A percentile compares a stretch with the other conserved stretches of the same genome.
Evolutionary conservation across 2,888 invertebrate species (phyloP).

Genomic region (Desoria tigrina): DNA sequence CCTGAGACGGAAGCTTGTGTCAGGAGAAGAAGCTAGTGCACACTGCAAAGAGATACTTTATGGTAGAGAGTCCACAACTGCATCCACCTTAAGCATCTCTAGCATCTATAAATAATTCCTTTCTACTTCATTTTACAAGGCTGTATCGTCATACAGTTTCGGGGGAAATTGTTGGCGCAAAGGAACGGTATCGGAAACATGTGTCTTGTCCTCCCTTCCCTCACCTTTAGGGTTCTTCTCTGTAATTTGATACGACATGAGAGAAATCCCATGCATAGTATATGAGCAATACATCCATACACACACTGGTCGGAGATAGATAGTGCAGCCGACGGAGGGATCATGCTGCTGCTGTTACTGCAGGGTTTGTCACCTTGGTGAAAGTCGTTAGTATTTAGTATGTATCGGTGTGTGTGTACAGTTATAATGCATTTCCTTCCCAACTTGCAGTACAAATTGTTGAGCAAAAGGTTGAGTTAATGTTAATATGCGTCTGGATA

Average conservation of each 20-base stretch:
- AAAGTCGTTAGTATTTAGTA: no score
- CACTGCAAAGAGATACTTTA: no score
- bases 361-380: no score
- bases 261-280: not conserved
- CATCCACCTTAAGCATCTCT: not conserved
- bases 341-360: not conserved
- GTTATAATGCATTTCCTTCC: no score
- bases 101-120: conserved; percentile 11
- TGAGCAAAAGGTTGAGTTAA: no score
- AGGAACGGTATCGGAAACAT: not conserved
- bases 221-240: conserved; percentile 1
- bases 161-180: no score
- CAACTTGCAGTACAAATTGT: no score
- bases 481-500: no score
- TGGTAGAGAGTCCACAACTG: no score
- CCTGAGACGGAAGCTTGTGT: not conserved
- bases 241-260: conserved; percentile 9
- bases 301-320: not conserved
- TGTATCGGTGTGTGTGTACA: no score
- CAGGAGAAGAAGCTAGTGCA: conserved; percentile 1
- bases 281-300: not conserved
- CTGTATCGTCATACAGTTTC: no score
- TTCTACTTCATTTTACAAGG: not conserved
- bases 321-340: not conserved
- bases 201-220: not conserved